Conservation (phyloP, 2,797 vertebrate species). For the Rhabdomys pumilio region DNA sequence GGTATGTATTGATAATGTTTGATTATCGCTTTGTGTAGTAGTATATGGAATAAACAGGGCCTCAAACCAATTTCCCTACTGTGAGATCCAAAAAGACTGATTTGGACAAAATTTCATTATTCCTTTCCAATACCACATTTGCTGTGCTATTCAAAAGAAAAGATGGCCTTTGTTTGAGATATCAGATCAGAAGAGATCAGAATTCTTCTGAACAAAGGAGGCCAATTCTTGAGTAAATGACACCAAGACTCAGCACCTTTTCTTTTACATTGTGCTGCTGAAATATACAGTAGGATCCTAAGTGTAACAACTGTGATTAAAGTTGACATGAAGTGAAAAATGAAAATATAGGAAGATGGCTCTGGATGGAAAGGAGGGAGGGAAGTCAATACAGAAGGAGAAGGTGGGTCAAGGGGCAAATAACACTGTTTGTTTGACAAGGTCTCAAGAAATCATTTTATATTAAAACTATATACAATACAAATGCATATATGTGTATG, state of each 20-base stretch:
- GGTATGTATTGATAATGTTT: neutral
- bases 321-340: neutral
- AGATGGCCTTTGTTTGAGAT: neutral
- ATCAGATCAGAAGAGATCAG: neutral
- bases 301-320: constrained; percentile 54
- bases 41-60: neutral
- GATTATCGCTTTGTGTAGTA: neutral
- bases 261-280: neutral
- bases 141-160: neutral
- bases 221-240: neutral
- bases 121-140: neutral
- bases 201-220: neutral
- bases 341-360: neutral
- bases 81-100: neutral
- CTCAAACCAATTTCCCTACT: neutral
- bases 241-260: neutral
- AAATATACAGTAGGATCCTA: neutral
- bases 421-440: neutral
- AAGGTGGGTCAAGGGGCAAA: neutral
- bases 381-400: neutral
- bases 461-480: neutral
- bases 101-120: neutral
- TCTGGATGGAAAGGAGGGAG: neutral
- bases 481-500: neutral
- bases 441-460: neutral